Evolutionary conservation across 2,888 invertebrate genomes (phyloP), one percentile per base, ranked within the genome.

Genomic region (Hypsopygia costalis): DNA sequence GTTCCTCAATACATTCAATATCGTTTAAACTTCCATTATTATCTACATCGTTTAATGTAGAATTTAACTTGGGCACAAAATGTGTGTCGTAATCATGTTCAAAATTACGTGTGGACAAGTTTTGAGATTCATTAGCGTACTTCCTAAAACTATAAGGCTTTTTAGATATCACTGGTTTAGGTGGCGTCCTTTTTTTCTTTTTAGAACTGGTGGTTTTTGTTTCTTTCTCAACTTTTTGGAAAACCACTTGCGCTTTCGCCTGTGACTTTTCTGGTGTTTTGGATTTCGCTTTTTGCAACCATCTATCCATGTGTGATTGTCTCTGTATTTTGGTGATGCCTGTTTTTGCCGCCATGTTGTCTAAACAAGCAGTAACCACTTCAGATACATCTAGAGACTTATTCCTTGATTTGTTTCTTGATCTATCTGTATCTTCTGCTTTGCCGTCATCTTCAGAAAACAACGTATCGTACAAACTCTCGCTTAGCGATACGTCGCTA

Each of bases 241-340:
- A 34, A 36, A 47, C 28, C 35, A 41, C 42, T 28, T 47, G 64
- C 20, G 62, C 42, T 55, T 68, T 75, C 0, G 59, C 41, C 40
- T 71, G 65, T 7, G 60, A 66, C 62, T 88, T 88, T 43, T 88
- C 88, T 36, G 88, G 88, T 0, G 88, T 87, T 59, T 87, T 88
- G 1, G 88, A 85, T 46, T 89, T 89, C 0, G 89, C 89, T 63
- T 89, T 89, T 36, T 86, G 82, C 5, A 89, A 58, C 89, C 89
- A 89, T 30, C 81, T 69, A 42, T 89, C 89, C 89, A 89, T 89
- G 42, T 89, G 89, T 0, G 89, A 86, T 51, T 89, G 89, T 42
- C 64, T 80, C 57, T 87, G 82, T 6, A 89, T 86, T 53, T 79
- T 85, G 0, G 79, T 79, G n/a, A 83, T 83, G 16, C 88, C 89